Percentiles rank a stretch among this genome's conserved stretches.
Conservation (phyloP, 1,140 invertebrate genomes). For the Kradibia gibbosae region DNA sequence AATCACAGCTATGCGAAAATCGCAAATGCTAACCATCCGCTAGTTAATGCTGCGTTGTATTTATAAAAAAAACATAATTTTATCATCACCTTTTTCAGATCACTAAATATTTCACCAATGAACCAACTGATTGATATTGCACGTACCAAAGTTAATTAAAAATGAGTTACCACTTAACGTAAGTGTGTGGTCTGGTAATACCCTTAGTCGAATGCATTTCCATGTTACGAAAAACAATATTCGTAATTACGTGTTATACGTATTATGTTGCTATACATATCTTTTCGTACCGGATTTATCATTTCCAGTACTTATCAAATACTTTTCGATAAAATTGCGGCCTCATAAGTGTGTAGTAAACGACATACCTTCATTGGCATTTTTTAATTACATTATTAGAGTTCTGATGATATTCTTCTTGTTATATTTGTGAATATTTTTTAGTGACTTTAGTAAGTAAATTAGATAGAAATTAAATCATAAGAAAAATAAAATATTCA, state of each 20-base stretch:
- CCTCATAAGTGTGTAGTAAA: not conserved
- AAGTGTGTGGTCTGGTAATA: not conserved
- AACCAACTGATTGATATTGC: not conserved
- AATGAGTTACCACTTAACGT: not conserved
- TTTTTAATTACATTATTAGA: not conserved
- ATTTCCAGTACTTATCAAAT: not conserved
- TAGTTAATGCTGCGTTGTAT: not conserved
- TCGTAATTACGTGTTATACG: no score
- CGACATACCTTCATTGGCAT: not conserved
- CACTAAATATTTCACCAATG: not conserved
- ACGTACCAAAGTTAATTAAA: not conserved
- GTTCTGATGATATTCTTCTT: not conserved
- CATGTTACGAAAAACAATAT: not conserved
- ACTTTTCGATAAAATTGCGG: conserved; percentile 4
- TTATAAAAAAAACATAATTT: not conserved
- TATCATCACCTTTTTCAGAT: not conserved
- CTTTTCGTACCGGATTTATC: conserved; percentile 3
- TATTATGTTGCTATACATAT: not conserved
- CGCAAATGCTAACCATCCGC: not conserved
- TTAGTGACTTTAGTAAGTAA: no score
- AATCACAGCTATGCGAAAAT: not conserved
- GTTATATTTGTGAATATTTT: not conserved
- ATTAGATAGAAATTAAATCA: no score
- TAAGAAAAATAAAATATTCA: no score
- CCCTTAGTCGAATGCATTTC: not conserved